Evolutionary conservation across 2,113 vertebrate species (phyloP), one percentile per base, ranked within the genome.

Genomic region (Elgaria multicarinata): DNA sequence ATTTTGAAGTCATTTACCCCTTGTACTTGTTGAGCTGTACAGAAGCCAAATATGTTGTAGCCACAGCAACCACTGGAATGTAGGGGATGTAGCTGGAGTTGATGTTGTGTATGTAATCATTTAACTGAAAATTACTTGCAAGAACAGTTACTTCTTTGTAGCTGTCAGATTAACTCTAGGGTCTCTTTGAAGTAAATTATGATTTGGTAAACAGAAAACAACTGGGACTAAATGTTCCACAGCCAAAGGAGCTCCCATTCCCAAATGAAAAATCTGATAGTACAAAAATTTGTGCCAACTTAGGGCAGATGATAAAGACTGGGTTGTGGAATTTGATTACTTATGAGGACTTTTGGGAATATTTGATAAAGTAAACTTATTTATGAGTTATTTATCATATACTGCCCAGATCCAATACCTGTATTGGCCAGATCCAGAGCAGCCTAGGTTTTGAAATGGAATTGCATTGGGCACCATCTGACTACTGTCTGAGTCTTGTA

Each of bases 161-260:
- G 36, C 81, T 22, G 42, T 83, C 62, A 62, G 55, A 62, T 62
- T 62, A 82, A 82, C 20, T 36, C 55, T 44, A 44, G 39, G 24
- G 24, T 42, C 36, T 31, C 62, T 39, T 44, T 44, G 39, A 66
- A 83, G 62, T 83, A 66, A 66, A 44, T 83, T 39, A 44, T 83
- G 39, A 83, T 83, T 62, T 66, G 36, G 62, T 83, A 83, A 66
- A 83, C 36, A 83, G 44, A 83, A 83, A 39, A 28, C 78, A 80
- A 58, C 18, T 58, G 50, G 33, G 31, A 26, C 58, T 66, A 28
- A 66, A 83, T 22, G 22, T 26, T 42, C 10, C 42, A 46, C 8
- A 44, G 12, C 42, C 24, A 44, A 77, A 46, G 22, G 3, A 77
- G 3, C 3, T 76, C 74, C 42, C 42, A 10, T 3, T 76, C 26